These are phyloP conservation scores for Alosa alosa DNA, from an alignment of 2,113 vertebrate species.

Conservation along the genomic window DNA sequence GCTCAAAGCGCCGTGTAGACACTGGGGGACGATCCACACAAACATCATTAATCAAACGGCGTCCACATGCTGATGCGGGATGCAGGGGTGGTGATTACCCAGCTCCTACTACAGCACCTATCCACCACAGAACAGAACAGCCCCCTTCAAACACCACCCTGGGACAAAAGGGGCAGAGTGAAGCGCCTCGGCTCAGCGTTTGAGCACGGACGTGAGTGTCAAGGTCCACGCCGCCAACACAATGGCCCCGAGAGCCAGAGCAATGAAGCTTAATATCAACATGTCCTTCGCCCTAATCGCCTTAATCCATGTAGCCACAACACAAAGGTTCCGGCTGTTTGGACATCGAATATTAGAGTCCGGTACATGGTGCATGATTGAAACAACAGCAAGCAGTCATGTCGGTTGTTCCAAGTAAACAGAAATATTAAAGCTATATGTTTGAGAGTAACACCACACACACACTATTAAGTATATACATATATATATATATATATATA, in stretches of 20 bases:
- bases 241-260: not conserved
- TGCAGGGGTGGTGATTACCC: constrained; percentile 17
- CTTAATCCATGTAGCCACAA: constrained; percentile 11
- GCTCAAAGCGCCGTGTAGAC: constrained; percentile 18
- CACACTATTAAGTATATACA: too few species aligned
- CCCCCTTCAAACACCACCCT: not conserved
- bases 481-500: too few species aligned
- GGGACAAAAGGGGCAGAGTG: not conserved
- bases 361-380: not conserved
- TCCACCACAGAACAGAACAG: not conserved
- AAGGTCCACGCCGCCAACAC: not conserved
- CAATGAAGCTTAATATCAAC: constrained; percentile 10
- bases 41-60: constrained; percentile 38
- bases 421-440: not conserved
- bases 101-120: not conserved
- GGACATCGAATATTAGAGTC: constrained; percentile 2
- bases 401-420: not conserved
- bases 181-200: too few species aligned
- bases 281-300: not conserved
- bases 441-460: not conserved
- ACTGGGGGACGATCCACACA: constrained; percentile 24
- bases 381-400: not conserved
- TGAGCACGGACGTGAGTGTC: not conserved
- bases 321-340: not conserved
- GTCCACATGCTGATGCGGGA: constrained; percentile 19